A percentile compares a stretch with the other conserved stretches of the same genome.
Evolutionary conservation across 1,140 invertebrate genomes (phyloP).

Genomic region (Drosophila mauritiana): DNA sequence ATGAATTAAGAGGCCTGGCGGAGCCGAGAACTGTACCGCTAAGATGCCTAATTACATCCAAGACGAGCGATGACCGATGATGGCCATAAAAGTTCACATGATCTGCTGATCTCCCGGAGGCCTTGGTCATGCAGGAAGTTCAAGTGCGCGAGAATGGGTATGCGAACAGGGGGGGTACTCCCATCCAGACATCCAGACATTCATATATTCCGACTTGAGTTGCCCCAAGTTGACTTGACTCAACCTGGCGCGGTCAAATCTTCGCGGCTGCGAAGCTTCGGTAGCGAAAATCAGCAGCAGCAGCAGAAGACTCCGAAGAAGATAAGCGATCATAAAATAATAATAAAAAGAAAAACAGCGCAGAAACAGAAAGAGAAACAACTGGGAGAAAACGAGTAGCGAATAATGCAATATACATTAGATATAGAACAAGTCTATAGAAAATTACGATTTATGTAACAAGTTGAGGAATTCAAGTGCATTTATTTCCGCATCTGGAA

Average conservation of each 20-base stretch:
- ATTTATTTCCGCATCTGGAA: constrained; percentile 78
- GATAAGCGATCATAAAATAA: constrained; percentile 43
- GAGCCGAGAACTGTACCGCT: constrained; percentile 63
- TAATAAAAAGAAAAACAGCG: constrained; percentile 4
- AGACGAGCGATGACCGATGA: constrained; percentile 65
- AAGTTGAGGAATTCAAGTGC: constrained; percentile 77
- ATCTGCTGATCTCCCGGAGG: constrained; percentile 26
- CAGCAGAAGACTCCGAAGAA: background rate
- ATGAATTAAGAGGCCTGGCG: background rate
- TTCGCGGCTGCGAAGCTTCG: constrained; percentile 10
- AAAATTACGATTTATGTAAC: constrained; percentile 83
- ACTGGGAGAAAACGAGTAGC: constrained; percentile 62
- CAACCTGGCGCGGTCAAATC: constrained; percentile 30
- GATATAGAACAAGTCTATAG: constrained; percentile 74
- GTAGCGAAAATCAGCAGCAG: constrained; percentile 29
- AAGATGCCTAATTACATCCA: constrained; percentile 74
- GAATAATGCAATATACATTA: constrained; percentile 78
- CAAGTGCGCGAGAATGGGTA: constrained; percentile 54
- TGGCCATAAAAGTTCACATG: constrained; percentile 54
- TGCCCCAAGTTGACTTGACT: constrained; percentile 5
- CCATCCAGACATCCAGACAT: constrained; percentile 4
- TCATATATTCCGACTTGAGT: constrained; percentile 8
- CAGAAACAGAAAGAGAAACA: background rate
- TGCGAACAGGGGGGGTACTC: background rate
- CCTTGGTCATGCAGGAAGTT: constrained; percentile 76